A percentile compares a stretch with the other conserved stretches of the same genome.
Evolutionary conservation across 2,888 invertebrate species (phyloP).

Genomic region (Macaria notata): DNA sequence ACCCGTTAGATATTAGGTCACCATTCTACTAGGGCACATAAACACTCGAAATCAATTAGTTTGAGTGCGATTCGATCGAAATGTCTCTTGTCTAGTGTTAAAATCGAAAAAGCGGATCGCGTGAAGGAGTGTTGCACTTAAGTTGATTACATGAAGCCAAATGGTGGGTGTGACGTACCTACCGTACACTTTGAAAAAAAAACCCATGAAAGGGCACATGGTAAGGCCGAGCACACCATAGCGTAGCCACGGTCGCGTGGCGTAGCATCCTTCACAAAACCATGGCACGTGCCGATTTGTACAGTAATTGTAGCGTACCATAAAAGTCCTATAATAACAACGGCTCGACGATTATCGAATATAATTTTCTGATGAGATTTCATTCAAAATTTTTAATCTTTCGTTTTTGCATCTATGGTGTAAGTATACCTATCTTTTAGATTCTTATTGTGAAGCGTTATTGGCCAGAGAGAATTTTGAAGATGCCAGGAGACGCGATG

Average conservation of each 20-base stretch:
- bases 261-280: conserved; percentile 52
- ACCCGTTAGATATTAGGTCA: conserved; percentile 29
- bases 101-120: conserved; percentile 70
- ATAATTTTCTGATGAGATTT: conserved; percentile 19
- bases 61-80: conserved; percentile 59
- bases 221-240: conserved; percentile 40
- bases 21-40: conserved; percentile 51
- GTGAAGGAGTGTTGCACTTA: conserved; percentile 74
- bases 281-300: conserved; percentile 53
- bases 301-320: conserved; percentile 59
- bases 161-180: conserved; percentile 40
- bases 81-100: conserved; percentile 53
- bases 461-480: no score
- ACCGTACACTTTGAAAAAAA: background rate
- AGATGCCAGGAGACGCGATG: no score
- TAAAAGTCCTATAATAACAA: conserved; percentile 38
- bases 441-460: no score
- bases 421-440: no score
- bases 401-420: no score
- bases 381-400: conserved; percentile 9
- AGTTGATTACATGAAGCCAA: conserved; percentile 78
- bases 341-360: background rate
- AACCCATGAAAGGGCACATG: conserved; percentile 7
- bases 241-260: conserved; percentile 48
- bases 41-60: conserved; percentile 27